Percentiles rank a stretch among this genome's conserved stretches.
phyloP scores from a whole-genome alignment of 2,888 invertebrate genomes.

The Philaethria dido region DNA sequence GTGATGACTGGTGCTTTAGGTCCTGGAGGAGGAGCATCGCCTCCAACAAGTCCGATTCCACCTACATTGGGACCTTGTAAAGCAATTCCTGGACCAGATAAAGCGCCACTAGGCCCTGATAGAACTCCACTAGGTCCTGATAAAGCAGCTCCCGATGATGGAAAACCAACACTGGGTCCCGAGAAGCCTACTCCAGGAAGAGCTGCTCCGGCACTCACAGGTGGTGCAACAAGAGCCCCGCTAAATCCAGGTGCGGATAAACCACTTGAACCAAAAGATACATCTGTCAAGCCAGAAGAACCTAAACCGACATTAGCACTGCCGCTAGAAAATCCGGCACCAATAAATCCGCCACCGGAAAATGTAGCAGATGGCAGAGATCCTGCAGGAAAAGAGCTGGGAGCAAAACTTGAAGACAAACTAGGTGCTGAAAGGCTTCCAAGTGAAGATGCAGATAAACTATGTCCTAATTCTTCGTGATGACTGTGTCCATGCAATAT shows the following conservation, averaged over 20 bases:
- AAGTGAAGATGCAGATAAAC: conserved; percentile 3
- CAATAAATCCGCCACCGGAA: conserved; percentile 54
- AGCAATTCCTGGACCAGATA: conserved; percentile 5
- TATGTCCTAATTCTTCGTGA: conserved; percentile 34
- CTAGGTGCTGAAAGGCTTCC: conserved; percentile 46
- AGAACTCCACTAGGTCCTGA: neutral
- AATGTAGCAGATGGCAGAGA: conserved; percentile 73
- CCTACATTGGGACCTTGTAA: conserved; percentile 23
- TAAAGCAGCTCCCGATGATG: conserved; percentile 7
- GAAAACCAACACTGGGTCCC: conserved; percentile 2
- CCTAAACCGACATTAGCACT: conserved; percentile 41
- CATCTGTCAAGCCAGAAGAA: conserved; percentile 42
- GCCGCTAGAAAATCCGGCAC: conserved; percentile 42
- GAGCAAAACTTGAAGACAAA: conserved; percentile 66
- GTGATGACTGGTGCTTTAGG: conserved; percentile 70
- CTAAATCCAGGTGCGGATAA: conserved; percentile 26
- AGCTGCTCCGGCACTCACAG: conserved; percentile 7
- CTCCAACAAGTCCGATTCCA: conserved; percentile 44
- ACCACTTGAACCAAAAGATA: conserved; percentile 38
- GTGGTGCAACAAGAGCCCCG: conserved; percentile 19
- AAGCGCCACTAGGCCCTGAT: neutral
- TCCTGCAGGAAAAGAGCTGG: conserved; percentile 73
- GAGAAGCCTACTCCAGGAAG: conserved; percentile 14
- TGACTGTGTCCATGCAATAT: conserved; percentile 56
- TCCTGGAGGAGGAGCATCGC: conserved; percentile 61